phyloP scores from a whole-genome alignment of 2,888 invertebrate genomes.

The Odontomyia ornata region DNA sequence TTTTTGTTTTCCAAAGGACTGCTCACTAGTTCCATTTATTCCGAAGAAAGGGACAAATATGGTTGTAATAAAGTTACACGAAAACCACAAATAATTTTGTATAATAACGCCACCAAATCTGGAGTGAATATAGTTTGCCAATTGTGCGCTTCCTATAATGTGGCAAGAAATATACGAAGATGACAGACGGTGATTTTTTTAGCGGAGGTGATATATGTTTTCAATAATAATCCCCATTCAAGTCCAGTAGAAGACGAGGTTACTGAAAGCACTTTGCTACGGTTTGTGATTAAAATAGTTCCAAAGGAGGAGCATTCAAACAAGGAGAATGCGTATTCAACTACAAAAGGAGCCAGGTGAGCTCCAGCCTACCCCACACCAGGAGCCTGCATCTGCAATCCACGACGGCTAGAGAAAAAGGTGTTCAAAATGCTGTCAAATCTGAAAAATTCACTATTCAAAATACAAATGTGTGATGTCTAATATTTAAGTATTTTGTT shows the following conservation, averaged over 20 bases:
- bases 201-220: not conserved
- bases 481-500: conserved; percentile 15
- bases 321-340: conserved; percentile 7
- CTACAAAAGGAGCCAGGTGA: not conserved
- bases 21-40: not conserved
- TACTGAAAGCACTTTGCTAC: not conserved
- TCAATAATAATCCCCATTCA: conserved; percentile 2
- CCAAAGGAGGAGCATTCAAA: conserved; percentile 22
- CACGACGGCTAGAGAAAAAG: conserved; percentile 1
- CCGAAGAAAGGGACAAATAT: not conserved
- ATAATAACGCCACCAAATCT: conserved; percentile 14
- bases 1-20: not conserved
- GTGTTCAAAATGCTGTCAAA: conserved; percentile 16
- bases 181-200: not conserved
- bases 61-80: not conserved
- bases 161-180: conserved; percentile 8
- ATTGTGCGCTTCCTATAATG: conserved; percentile 13
- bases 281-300: not conserved
- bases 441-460: not conserved
- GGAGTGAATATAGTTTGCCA: not conserved
- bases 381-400: conserved; percentile 13
- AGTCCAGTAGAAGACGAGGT: conserved; percentile 8
- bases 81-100: conserved; percentile 15
- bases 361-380: not conserved
- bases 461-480: conserved; percentile 14